Conservation (phyloP, 2,888 invertebrate species). For the Stratiomys singularior region DNA sequence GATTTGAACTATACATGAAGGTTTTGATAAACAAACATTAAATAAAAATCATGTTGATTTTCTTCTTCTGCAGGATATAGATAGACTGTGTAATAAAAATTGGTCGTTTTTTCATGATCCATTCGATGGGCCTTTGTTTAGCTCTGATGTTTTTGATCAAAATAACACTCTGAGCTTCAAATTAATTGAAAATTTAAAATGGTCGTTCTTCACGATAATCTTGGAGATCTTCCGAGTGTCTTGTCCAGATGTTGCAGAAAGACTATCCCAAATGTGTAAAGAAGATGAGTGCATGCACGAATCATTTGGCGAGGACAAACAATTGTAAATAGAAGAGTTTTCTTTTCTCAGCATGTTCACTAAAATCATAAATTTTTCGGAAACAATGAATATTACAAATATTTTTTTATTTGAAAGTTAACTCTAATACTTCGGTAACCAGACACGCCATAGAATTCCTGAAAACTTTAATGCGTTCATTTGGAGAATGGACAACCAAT, state of each 20-base stretch:
- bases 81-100: not conserved
- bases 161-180: conserved; percentile 3
- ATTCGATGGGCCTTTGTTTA: not conserved
- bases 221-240: conserved; percentile 14
- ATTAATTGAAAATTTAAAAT: conserved; percentile 18
- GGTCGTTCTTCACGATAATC: conserved; percentile 6
- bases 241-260: not conserved
- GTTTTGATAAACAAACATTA: not conserved
- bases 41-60: not conserved
- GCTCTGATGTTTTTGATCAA: not conserved
- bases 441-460: too few species aligned
- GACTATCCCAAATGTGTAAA: not conserved
- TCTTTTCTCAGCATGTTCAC: not conserved
- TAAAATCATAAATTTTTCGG: too few species aligned
- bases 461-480: too few species aligned
- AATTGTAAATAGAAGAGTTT: not conserved
- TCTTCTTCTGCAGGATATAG: not conserved
- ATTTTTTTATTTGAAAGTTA: too few species aligned
- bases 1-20: not conserved
- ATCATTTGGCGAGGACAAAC: too few species aligned
- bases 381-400: too few species aligned
- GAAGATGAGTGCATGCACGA: not conserved
- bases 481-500: too few species aligned
- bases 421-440: too few species aligned
- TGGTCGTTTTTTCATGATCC: conserved; percentile 20